Percentiles rank a stretch among this genome's conserved stretches.
Conservation (phyloP, 92 coral and sea anemone genomes). For the Meandrina meandrites region DNA sequence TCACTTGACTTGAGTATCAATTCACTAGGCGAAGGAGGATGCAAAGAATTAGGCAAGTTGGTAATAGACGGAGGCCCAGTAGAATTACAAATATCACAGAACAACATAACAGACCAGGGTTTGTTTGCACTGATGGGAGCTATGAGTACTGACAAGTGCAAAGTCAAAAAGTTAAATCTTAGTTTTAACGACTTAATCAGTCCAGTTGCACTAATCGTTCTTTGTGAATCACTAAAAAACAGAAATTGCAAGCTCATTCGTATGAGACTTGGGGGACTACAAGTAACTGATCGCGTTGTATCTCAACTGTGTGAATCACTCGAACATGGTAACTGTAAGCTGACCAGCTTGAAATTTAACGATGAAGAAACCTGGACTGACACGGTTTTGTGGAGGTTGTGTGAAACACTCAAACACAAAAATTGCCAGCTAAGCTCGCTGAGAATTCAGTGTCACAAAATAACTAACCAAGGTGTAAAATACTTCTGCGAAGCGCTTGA, state of each 20-base stretch:
- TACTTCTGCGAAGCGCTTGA: constrained; percentile 31
- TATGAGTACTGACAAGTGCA: constrained; percentile 17
- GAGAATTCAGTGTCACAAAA: constrained; percentile 1
- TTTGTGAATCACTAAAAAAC: constrained; percentile 31
- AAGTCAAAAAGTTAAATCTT: constrained; percentile 35
- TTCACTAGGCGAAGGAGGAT: constrained; percentile 34
- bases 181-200: constrained; percentile 2
- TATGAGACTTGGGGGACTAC: constrained; percentile 11
- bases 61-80: constrained; percentile 41
- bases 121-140: constrained; percentile 18
- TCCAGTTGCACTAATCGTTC: constrained; percentile 16
- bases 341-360: constrained; percentile 4
- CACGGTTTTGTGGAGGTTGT: constrained; percentile 18
- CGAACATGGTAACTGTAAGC: constrained; percentile 26
- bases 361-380: constrained; percentile 8
- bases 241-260: constrained; percentile 32
- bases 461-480: constrained; percentile 25
- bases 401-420: constrained; percentile 30
- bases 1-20: constrained; percentile 17
- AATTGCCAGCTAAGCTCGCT: constrained; percentile 29
- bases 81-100: neutral
- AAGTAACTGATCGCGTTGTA: neutral
- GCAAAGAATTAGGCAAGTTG: constrained; percentile 42
- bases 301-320: constrained; percentile 30
- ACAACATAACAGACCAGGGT: constrained; percentile 36